These are phyloP conservation scores for Drosophila monieri DNA, from an alignment of 2,888 invertebrate genomes.

Conservation along the genomic window DNA sequence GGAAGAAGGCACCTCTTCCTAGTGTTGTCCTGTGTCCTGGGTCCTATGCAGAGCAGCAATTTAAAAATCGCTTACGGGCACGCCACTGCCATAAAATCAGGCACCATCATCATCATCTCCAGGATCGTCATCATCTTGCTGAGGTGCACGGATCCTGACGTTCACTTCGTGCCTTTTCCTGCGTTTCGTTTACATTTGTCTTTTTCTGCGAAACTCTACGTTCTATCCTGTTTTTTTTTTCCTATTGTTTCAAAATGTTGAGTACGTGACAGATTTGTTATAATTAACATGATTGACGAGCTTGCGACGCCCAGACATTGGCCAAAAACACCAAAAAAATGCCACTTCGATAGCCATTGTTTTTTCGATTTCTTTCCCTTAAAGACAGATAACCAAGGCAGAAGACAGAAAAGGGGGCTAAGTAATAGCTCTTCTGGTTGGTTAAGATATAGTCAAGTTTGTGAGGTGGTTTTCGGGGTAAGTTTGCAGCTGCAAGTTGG, in stretches of 20 bases:
- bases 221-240: slow-evolving; percentile 23
- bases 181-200: slow-evolving; percentile 45
- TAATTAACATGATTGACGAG: slow-evolving; percentile 73
- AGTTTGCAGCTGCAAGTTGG: slow-evolving; percentile 17
- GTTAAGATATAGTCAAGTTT: slow-evolving; percentile 24
- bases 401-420: slow-evolving; percentile 4
- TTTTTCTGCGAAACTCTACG: slow-evolving; percentile 14
- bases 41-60: slow-evolving; percentile 67
- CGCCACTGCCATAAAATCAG: slow-evolving; percentile 71
- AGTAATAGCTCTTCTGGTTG: slow-evolving; percentile 19
- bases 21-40: slow-evolving; percentile 25
- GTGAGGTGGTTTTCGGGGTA: slow-evolving; percentile 34
- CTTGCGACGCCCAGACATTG: slow-evolving; percentile 47
- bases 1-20: slow-evolving; percentile 24
- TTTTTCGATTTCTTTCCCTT: slow-evolving; percentile 1
- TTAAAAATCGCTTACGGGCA: slow-evolving; percentile 72
- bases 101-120: slow-evolving; percentile 50
- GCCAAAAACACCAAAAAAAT: neutral
- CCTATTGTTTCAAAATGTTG: slow-evolving; percentile 56
- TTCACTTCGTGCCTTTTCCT: slow-evolving; percentile 62
- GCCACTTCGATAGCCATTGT: neutral
- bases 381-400: slow-evolving; percentile 6
- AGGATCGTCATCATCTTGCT: slow-evolving; percentile 27
- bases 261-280: slow-evolving; percentile 70
- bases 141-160: slow-evolving; percentile 47